phyloP scores from a whole-genome alignment of 2,797 vertebrate genomes.

The Loriculus beryllinus region DNA sequence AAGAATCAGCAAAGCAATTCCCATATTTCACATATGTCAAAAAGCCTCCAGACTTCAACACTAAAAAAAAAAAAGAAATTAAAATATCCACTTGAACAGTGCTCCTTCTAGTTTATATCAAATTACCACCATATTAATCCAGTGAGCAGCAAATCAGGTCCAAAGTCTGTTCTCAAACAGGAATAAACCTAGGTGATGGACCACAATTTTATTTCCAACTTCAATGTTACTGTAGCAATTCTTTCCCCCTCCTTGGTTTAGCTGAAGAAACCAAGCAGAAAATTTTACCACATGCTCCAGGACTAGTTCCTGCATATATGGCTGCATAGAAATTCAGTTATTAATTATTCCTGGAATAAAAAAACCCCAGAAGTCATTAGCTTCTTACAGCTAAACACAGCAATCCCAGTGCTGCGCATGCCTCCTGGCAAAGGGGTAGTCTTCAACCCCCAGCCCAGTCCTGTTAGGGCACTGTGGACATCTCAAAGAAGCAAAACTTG shows the following conservation, averaged over 20 bases:
- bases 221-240: background rate
- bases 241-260: background rate
- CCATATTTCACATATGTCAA: background rate
- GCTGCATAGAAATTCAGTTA: background rate
- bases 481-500: rapidly evolving
- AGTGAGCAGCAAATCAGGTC: background rate
- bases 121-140: background rate
- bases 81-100: background rate
- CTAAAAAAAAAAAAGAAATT: background rate
- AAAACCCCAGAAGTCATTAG: background rate
- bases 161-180: background rate
- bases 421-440: background rate
- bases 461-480: rapidly evolving
- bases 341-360: background rate
- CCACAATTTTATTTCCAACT: background rate
- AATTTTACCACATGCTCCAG: background rate
- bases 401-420: rapidly evolving
- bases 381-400: background rate
- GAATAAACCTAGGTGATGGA: background rate
- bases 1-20: background rate
- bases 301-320: background rate
- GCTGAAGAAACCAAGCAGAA: background rate
- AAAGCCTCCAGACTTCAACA: background rate
- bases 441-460: background rate
- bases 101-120: background rate